Evolutionary conservation across 2,113 vertebrate genomes (phyloP), one percentile per base, ranked within the genome.

Genomic region (Eulemur macaco): DNA sequence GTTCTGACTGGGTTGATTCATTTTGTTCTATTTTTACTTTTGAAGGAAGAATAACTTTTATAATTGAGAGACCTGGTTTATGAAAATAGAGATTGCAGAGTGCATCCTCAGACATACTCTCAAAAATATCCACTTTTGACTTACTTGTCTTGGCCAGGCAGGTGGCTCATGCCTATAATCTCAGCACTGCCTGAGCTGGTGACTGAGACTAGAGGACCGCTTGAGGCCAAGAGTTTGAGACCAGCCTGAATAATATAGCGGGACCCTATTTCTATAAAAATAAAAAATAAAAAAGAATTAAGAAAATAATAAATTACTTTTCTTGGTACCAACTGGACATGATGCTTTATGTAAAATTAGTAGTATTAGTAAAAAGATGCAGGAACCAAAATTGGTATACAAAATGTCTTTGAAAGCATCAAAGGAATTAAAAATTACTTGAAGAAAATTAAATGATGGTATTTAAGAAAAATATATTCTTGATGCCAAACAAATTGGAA

Each of bases 401-500:
- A 86, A 90, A 76, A 63, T 91, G 10, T 42, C 34, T 87, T 80
- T 73, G 66, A 76, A 90, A 84, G 9, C n/a, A 81, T 89, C 27
- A 63, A 81, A 95, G 54, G 85, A 95, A 58, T 60, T 63, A 69
- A 93, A 90, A 69, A 34, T 82, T 77, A 84, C n/a, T 77, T 92
- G 17, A 93, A 91, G 69, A 84, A 87, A 91, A 88, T 96, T 93
- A 83, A 91, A 94, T n/a, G 14, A 80, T 85, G 34, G 54, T 91
- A 8, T 82, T 89, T 96, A 84, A 88, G 74, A 89, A 86, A 73
- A 88, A 82, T 83, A 86, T 52, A 37, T 89, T 93, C 27, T 93
- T 78, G n/a, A 91, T 64, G 52, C 58, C 74, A 81, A 95, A 77
- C 54, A 95, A 85, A 91, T 74, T 89, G 54, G 31, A 95, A 15